Conservation (phyloP, 2,113 vertebrate species). For the Hemiscyllium ocellatum region DNA sequence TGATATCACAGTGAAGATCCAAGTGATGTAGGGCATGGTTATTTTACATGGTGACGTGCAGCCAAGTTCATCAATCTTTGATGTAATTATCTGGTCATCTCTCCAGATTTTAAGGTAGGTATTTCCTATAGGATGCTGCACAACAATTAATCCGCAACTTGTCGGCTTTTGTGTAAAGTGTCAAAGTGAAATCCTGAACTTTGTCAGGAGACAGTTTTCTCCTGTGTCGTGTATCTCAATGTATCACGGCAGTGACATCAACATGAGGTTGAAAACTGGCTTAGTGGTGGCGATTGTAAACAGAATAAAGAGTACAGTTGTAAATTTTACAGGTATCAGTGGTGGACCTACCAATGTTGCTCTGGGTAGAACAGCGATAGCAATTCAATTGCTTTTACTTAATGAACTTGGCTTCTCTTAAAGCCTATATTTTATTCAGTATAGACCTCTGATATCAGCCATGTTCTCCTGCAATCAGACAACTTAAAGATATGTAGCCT, state of each 20-base stretch:
- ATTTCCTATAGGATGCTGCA: not conserved
- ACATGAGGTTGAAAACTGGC: not conserved
- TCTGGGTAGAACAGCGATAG: not conserved
- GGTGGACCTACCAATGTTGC: not conserved
- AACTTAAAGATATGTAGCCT: not conserved
- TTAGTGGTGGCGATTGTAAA: not conserved
- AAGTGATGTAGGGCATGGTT: not conserved
- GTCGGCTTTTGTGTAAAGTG: not conserved
- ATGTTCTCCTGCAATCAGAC: not conserved
- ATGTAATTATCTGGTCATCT: not conserved
- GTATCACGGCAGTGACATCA: not conserved
- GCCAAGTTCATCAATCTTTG: not conserved
- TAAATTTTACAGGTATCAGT: not conserved
- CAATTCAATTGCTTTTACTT: slow-evolving; percentile 14
- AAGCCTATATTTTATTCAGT: not conserved
- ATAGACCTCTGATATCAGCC: not conserved
- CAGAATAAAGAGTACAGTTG: not conserved
- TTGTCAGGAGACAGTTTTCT: too few relatives aligned
- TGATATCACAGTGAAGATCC: slow-evolving; percentile 8
- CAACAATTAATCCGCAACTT: not conserved
- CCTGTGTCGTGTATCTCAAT: not conserved
- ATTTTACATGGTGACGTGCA: not conserved
- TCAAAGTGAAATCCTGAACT: not conserved
- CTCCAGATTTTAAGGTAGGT: not conserved
- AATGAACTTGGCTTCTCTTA: not conserved